Conservation (phyloP, 2,113 vertebrate species). For the Plecotus auritus region DNA sequence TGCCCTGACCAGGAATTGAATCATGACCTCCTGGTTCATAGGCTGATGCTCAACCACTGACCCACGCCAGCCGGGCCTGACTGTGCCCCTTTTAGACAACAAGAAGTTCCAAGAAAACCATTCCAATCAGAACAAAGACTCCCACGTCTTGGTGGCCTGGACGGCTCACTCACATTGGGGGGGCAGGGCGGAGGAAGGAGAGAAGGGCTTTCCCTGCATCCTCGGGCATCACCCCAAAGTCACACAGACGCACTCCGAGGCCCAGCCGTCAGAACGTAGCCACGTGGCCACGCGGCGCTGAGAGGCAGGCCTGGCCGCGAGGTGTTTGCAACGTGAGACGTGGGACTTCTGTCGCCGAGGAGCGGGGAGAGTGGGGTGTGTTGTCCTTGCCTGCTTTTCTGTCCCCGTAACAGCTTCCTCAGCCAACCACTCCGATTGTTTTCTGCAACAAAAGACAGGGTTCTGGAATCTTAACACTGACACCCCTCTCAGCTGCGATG, state of each 20-base stretch:
- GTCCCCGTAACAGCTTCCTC: background rate
- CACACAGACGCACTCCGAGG: fast-evolving
- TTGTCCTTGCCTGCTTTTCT: no score
- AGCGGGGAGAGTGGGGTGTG: background rate
- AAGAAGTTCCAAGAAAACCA: background rate
- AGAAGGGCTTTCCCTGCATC: background rate
- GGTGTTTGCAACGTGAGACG: background rate
- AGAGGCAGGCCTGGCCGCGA: background rate
- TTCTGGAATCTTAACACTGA: background rate
- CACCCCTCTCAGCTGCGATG: background rate
- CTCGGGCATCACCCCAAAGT: background rate
- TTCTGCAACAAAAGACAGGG: background rate
- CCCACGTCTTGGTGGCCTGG: background rate
- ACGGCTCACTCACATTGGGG: fast-evolving
- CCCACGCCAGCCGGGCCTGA: no score
- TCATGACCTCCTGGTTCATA: no score
- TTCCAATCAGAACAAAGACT: background rate
- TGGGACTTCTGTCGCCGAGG: background rate
- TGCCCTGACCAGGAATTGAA: no score
- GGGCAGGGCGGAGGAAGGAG: fast-evolving
- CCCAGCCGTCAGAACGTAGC: background rate
- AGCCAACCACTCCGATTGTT: background rate
- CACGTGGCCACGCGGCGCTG: fast-evolving
- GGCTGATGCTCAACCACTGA: no score
- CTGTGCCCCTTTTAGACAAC: background rate